A percentile compares a stretch with the other conserved stretches of the same genome.
phyloP scores from a whole-genome alignment of 2,888 invertebrate genomes.

The Ectemnius cavifrons region DNA sequence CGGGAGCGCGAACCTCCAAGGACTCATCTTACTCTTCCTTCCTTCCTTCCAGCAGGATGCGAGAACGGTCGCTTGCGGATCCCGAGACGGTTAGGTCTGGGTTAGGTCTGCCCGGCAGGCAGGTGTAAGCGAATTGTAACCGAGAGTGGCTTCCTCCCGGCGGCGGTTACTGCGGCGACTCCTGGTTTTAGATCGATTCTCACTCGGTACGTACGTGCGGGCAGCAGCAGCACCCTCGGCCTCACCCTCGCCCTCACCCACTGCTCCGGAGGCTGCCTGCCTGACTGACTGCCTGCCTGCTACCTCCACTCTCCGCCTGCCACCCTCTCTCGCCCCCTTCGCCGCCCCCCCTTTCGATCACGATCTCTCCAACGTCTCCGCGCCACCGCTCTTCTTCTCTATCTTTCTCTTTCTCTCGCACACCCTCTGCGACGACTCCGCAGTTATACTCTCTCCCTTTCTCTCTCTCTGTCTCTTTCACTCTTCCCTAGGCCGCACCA shows the following conservation, averaged over 20 bases:
- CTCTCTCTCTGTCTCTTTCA: constrained; percentile 23
- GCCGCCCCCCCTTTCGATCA: not conserved
- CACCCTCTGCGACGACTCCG: constrained; percentile 46
- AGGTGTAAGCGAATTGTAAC: constrained; percentile 72
- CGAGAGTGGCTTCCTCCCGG: constrained; percentile 70
- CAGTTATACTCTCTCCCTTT: constrained; percentile 42
- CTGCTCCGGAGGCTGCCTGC: constrained; percentile 8
- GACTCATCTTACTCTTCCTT: constrained; percentile 63
- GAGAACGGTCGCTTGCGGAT: no score
- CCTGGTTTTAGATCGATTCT: constrained; percentile 78
- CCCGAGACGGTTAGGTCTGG: no score
- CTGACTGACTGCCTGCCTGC: no score
- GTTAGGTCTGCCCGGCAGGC: constrained; percentile 36
- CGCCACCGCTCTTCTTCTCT: not conserved
- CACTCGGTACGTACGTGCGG: constrained; percentile 67
- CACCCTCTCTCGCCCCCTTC: constrained; percentile 47
- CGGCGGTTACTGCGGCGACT: constrained; percentile 77
- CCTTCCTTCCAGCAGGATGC: no score
- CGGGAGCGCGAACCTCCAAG: constrained; percentile 62
- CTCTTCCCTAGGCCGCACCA: constrained; percentile 40
- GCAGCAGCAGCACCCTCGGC: constrained; percentile 49
- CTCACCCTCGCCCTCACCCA: constrained; percentile 41
- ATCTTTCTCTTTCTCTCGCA: constrained; percentile 29
- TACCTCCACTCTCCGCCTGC: no score
- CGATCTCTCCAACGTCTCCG: not conserved